Evolutionary conservation across 2,888 invertebrate genomes (phyloP), one percentile per base, ranked within the genome.

Genomic region (Agriopis aurantiaria): DNA sequence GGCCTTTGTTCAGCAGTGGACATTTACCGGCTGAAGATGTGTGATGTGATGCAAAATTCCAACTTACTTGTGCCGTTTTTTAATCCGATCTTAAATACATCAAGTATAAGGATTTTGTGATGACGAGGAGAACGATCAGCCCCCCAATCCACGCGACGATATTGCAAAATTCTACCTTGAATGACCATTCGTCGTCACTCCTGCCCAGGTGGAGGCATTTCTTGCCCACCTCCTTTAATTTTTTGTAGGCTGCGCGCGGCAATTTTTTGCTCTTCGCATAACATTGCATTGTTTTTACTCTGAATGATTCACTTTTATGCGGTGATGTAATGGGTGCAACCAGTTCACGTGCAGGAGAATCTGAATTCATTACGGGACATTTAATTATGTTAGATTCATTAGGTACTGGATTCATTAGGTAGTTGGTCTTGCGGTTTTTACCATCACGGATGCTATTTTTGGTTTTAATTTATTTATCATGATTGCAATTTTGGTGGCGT

Each of bases 81-180:
- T 64, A 64, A 23, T 86, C 86, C 12, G 79, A 77, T 69, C 82
- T 84, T 10, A 80, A 65, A 60, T 81, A 87, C 80, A 85, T 78
- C 33, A 88, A 71, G 71, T 87, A 88, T 8, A 89, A 74, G 0
- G 88, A 86, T 14, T 87, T 77, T 0, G 85, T 33, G 0, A 88
- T 72, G 0, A 88, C 76, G 0, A 69, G 73, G 0, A 81, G 78
- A 8, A 88, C 72, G 4, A 85, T 81, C 4, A 86, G 59, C 1
- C 78, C 83, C 0, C 86, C 87, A 0, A 80, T 78, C 80, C 82
- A 84, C 0, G 82, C 81, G 8, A 86, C 63, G 1, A 84, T 0
- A 3, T 71, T 68, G 23, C 75, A 73, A 0, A 84, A 12, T 23
- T 73, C 58, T 0, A 75, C 14, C 9, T 75, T 70, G 8, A 63